Evolutionary conservation across 2,888 invertebrate genomes (phyloP).

Genomic region (Agriopis aurantiaria): DNA sequence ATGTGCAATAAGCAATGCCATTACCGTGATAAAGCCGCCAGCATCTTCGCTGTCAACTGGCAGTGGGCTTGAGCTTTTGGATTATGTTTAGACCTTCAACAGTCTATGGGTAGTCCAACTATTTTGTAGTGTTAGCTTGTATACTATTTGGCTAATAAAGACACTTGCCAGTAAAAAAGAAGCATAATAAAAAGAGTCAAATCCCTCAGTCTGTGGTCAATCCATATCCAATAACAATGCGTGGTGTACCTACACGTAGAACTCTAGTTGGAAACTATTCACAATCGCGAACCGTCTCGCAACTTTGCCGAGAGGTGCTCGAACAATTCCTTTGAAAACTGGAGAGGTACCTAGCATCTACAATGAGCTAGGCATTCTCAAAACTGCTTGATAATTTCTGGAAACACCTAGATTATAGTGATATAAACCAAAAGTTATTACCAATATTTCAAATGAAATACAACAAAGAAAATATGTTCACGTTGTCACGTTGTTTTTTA

Average conservation of each 20-base stretch:
- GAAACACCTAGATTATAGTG: not conserved
- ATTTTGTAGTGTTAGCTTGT: too few relatives aligned
- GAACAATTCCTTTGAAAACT: conserved; percentile 24
- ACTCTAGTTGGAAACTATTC: conserved; percentile 28
- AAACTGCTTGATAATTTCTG: not conserved
- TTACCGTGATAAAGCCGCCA: too few relatives aligned
- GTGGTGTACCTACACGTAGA: conserved; percentile 15
- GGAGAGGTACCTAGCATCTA: conserved; percentile 8
- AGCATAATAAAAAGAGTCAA: too few relatives aligned
- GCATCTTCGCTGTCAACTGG: too few relatives aligned
- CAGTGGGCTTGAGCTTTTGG: too few relatives aligned
- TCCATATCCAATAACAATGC: not conserved
- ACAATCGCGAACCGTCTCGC: conserved; percentile 23
- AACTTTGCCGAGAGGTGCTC: conserved; percentile 26
- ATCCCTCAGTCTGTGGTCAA: not conserved
- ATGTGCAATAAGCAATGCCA: too few relatives aligned
- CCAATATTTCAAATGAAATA: not conserved
- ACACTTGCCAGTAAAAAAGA: too few relatives aligned
- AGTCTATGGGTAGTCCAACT: too few relatives aligned
- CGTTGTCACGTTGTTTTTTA: too few relatives aligned
- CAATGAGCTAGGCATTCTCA: not conserved
- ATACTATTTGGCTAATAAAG: too few relatives aligned
- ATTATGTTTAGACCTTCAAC: too few relatives aligned
- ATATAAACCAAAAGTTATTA: not conserved
- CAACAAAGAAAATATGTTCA: too few relatives aligned